Evolutionary conservation across 2,888 invertebrate genomes (phyloP).

Genomic region (Eupithecia pulchellata): DNA sequence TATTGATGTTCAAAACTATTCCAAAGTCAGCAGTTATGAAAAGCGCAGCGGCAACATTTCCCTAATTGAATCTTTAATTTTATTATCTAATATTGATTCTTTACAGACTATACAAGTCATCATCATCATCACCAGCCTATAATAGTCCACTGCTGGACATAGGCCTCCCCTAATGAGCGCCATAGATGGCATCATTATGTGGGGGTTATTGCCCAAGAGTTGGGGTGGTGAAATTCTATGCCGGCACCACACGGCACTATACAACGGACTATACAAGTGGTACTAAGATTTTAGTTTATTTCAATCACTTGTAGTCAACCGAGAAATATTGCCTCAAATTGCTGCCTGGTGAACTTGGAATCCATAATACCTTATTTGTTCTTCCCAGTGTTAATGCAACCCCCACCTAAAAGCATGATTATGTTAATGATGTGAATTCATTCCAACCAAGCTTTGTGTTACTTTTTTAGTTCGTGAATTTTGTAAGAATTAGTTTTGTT

Average conservation of each 20-base stretch:
- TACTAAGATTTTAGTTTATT: no score
- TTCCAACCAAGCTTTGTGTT: constrained; percentile 19
- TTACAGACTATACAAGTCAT: not conserved
- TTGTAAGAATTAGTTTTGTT: constrained; percentile 5
- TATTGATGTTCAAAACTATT: not conserved
- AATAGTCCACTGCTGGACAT: no score
- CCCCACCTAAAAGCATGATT: constrained; percentile 22
- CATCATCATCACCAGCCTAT: no score
- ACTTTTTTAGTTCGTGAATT: not conserved
- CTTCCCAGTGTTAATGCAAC: not conserved
- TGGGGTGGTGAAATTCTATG: no score
- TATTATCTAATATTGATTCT: not conserved
- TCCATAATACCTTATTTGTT: not conserved
- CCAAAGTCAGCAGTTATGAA: not conserved
- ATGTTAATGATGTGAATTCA: constrained; percentile 12
- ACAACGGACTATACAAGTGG: no score
- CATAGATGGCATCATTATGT: no score
- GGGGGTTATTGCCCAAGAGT: no score
- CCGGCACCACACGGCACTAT: no score
- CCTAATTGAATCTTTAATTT: not conserved
- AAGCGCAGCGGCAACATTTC: not conserved
- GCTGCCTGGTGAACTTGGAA: not conserved
- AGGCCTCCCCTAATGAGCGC: no score
- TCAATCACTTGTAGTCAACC: not conserved
- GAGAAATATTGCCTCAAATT: not conserved